Conservation (phyloP, 2,888 invertebrate genomes). For the Aethes cnicana region DNA sequence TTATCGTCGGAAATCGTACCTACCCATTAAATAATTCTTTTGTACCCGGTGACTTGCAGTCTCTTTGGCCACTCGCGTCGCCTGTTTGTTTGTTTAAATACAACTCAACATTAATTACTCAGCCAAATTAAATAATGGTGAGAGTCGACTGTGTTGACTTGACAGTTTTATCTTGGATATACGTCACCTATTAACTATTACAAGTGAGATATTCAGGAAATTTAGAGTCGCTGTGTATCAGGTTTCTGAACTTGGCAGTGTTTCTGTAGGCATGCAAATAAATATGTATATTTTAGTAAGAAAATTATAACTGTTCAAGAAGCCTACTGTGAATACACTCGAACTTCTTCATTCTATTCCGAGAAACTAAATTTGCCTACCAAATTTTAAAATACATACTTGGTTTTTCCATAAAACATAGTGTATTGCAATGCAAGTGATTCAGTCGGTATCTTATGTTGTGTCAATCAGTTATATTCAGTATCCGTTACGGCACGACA, state of each 20-base stretch:
- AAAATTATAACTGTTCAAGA: no score
- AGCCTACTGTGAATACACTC: no score
- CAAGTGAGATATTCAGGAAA: no score
- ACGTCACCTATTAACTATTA: conserved; percentile 10
- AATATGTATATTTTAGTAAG: no score
- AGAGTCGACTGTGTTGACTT: conserved; percentile 12
- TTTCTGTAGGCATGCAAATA: no score
- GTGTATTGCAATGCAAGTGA: no score
- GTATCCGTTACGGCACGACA: conserved; percentile 21
- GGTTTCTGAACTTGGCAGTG: no score
- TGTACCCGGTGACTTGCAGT: conserved; percentile 60
- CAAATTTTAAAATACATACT: no score
- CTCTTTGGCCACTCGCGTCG: conserved; percentile 37
- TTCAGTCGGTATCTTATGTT: conserved; percentile 26
- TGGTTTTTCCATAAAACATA: no score
- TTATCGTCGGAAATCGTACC: conserved; percentile 45
- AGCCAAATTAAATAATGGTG: conserved; percentile 10
- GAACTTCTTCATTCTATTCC: no score
- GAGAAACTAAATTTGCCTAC: no score
- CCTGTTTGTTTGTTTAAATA: conserved; percentile 35
- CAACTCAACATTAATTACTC: conserved; percentile 24
- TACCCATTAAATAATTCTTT: conserved; percentile 56
- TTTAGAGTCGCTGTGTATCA: no score
- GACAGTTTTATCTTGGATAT: conserved; percentile 18
- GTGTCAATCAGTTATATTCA: conserved; percentile 12